phyloP scores from a whole-genome alignment of 1,140 invertebrate genomes.

The Homalodisca vitripennis region DNA sequence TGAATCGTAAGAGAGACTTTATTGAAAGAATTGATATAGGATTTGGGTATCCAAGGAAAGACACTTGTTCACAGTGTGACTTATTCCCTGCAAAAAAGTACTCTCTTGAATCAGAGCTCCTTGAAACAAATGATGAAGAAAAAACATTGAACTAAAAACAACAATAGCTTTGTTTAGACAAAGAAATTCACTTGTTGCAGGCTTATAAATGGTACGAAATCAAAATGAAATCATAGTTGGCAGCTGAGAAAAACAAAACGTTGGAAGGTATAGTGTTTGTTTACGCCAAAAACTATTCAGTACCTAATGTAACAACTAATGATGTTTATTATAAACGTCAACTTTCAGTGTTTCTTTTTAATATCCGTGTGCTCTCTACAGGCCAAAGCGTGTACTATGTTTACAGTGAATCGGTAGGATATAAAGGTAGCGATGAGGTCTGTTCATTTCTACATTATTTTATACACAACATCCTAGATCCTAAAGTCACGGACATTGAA shows the following conservation, averaged over 20 bases:
- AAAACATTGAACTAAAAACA: conserved; percentile 20
- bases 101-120: background rate
- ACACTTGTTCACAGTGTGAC: conserved; percentile 32
- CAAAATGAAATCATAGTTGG: conserved; percentile 10
- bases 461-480: conserved; percentile 29
- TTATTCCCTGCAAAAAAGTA: conserved; percentile 4
- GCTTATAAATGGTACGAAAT: conserved; percentile 32
- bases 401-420: no score
- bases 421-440: no score
- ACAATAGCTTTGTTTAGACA: background rate
- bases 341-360: conserved; percentile 32
- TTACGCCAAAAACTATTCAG: conserved; percentile 28
- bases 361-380: conserved; percentile 28
- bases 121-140: conserved; percentile 13
- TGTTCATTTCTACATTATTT: conserved; percentile 33
- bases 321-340: no score
- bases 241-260: background rate
- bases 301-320: conserved; percentile 32
- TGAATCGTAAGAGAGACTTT: background rate
- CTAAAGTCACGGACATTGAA: conserved; percentile 23
- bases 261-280: conserved; percentile 29
- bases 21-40: conserved; percentile 29
- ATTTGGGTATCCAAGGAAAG: conserved; percentile 30
- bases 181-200: conserved; percentile 28
- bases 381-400: background rate